Conservation (phyloP, 2,888 invertebrate species). For the Nineta flava region DNA sequence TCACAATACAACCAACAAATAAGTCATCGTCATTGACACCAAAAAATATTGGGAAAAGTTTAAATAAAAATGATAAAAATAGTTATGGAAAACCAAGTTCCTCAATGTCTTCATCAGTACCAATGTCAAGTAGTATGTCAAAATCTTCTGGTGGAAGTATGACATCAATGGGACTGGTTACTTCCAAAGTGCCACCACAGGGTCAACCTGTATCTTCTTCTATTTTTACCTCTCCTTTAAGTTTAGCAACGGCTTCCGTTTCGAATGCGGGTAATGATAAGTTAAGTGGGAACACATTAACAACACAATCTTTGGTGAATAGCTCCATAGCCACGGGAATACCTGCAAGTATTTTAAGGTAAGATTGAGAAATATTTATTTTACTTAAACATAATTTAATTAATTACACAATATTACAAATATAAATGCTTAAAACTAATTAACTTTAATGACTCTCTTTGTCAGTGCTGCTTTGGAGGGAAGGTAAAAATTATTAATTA, state of each 20-base stretch:
- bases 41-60: conserved; percentile 6
- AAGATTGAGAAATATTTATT: conserved; percentile 12
- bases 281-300: conserved; percentile 14
- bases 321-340: conserved; percentile 21
- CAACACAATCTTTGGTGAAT: conserved; percentile 20
- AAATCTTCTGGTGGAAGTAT: conserved; percentile 14
- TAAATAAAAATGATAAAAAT: conserved; percentile 1
- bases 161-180: conserved; percentile 8
- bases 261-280: conserved; percentile 12
- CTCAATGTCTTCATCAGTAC: conserved; percentile 12
- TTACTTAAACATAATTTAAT: not conserved
- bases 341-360: conserved; percentile 34
- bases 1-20: conserved; percentile 6
- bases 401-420: too few species aligned
- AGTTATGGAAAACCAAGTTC: conserved; percentile 13
- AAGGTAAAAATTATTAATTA: conserved; percentile 35
- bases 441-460: conserved; percentile 15
- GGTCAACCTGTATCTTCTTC: conserved; percentile 19
- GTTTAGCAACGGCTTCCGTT: conserved; percentile 24
- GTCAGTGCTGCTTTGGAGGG: conserved; percentile 55
- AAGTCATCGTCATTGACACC: conserved; percentile 5
- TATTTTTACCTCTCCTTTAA: conserved; percentile 27
- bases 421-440: not conserved
- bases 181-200: conserved; percentile 16
- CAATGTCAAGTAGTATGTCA: conserved; percentile 11